Conservation (phyloP, 2,113 vertebrate species). For the Pseudorasbora parva region DNA sequence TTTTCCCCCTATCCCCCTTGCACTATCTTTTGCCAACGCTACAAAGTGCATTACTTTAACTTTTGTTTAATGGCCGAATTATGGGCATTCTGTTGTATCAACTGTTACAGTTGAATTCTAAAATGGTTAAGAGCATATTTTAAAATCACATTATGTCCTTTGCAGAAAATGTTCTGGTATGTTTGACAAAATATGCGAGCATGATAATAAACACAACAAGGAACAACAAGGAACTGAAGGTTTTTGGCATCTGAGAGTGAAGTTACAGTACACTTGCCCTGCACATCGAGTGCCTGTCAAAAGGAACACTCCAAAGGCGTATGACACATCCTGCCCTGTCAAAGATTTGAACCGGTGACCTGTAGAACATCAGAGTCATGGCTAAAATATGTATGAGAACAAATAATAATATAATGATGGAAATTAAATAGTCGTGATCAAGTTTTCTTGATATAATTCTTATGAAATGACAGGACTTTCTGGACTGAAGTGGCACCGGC, state of each 20-base stretch:
- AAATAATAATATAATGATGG: slow-evolving; percentile 25
- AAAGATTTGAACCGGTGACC: slow-evolving; percentile 11
- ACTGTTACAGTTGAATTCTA: neutral
- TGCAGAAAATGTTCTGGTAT: slow-evolving; percentile 10
- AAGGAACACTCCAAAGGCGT: neutral
- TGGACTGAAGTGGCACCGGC: slow-evolving; percentile 44
- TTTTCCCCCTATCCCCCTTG: neutral
- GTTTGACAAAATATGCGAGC: neutral
- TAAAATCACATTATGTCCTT: neutral
- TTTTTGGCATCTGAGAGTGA: slow-evolving; percentile 6
- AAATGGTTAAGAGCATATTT: neutral
- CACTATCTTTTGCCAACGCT: neutral
- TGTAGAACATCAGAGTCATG: slow-evolving; percentile 2
- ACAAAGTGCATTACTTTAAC: neutral
- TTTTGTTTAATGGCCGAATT: neutral
- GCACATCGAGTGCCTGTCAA: neutral
- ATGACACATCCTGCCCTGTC: slow-evolving; percentile 26
- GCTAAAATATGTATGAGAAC: slow-evolving; percentile 20
- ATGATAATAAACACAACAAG: slow-evolving; percentile 2
- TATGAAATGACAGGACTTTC: slow-evolving; percentile 22
- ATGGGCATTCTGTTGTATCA: slow-evolving; percentile 1
- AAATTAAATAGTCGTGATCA: slow-evolving; percentile 21
- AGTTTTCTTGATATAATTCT: slow-evolving; percentile 52
- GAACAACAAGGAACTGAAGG: neutral
- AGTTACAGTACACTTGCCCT: neutral